Base-by-base conservation (phyloP, 2,113 vertebrate species). In the Probosciger aterrimus region DNA sequence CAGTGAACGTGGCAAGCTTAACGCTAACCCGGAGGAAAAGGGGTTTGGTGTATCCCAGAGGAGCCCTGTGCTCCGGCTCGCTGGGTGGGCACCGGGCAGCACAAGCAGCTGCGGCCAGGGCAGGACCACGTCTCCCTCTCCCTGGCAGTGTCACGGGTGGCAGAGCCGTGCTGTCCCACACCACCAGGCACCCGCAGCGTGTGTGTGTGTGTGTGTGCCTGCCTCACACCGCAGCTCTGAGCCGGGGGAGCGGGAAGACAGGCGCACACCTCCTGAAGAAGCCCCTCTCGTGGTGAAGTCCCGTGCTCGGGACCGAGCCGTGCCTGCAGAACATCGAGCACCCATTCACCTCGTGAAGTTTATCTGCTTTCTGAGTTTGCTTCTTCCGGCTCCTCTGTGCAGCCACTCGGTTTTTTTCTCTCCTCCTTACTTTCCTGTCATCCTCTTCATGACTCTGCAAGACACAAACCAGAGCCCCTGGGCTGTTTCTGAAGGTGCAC, bases 361-460 rank as follows among this genome's bases (percentile, higher is more conserved):
- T 97, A 94, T 99, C 99, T 18, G 99, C 99, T 97, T 99, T 99
- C 96, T 99, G 98, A 2, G 98, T 99, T 97, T 99, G 99, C 94
- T 99, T 99, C 97, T 99, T 99, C 47, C 99, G 97, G 93, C 99
- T 99, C 84, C 98, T 99, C 97, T 99, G 99, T 19, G 99, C 99
- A 35, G 99, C 99, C 9, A 99, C 98, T 84, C 99, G 97, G 86
- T 99, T 99, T 94, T 99, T 99, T 82, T 99, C 99, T 93, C 99
- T 98, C 91, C 98, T 99, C 89, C 99, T 98, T 81, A 98, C 96
- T 92, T 98, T 98, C 87, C 98, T 97, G 77, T 98, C 98, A 24
- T 98, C 98, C 46, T 98, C 98, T 88, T 98, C 98, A 0, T 97
- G 97, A 27, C 97, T 97, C 99, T 99, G 96, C 28, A 96, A 96